Percentiles rank a stretch among this genome's conserved stretches.
Evolutionary conservation across 2,888 invertebrate genomes (phyloP).

Genomic region (Amblyjoppa proteus): DNA sequence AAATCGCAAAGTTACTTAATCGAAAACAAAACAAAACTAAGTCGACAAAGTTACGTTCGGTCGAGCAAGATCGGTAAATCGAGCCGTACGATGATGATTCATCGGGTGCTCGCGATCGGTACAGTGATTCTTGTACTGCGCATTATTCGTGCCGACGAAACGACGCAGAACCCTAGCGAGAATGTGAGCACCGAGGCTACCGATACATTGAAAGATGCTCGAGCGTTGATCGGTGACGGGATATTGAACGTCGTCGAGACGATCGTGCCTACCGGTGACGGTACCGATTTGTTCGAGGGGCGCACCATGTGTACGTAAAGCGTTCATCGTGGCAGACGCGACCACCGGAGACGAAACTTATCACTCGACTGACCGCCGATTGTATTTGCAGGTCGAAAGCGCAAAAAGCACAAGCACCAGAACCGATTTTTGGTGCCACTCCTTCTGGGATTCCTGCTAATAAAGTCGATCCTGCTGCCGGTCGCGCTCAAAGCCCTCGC

Average conservation of each 20-base stretch:
- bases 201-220: slow-evolving; percentile 53
- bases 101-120: slow-evolving; percentile 67
- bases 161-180: slow-evolving; percentile 66
- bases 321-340: neutral
- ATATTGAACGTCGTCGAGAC: slow-evolving; percentile 73
- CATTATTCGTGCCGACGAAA: slow-evolving; percentile 71
- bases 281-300: slow-evolving; percentile 55
- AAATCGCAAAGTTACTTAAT: neutral
- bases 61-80: neutral
- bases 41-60: neutral
- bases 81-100: slow-evolving; percentile 71
- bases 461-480: slow-evolving; percentile 89
- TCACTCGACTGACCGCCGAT: neutral
- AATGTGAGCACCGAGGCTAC: slow-evolving; percentile 40
- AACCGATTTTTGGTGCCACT: slow-evolving; percentile 88
- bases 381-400: slow-evolving; percentile 78
- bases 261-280: slow-evolving; percentile 68
- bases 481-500: slow-evolving; percentile 89
- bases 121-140: slow-evolving; percentile 72
- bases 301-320: slow-evolving; percentile 66
- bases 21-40: neutral
- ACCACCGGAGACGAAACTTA: neutral
- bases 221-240: slow-evolving; percentile 74
- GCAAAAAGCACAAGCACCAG: slow-evolving; percentile 84
- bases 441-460: slow-evolving; percentile 88